Evolutionary conservation across 1,140 invertebrate species (phyloP).

Genomic region (Lerema accius): DNA sequence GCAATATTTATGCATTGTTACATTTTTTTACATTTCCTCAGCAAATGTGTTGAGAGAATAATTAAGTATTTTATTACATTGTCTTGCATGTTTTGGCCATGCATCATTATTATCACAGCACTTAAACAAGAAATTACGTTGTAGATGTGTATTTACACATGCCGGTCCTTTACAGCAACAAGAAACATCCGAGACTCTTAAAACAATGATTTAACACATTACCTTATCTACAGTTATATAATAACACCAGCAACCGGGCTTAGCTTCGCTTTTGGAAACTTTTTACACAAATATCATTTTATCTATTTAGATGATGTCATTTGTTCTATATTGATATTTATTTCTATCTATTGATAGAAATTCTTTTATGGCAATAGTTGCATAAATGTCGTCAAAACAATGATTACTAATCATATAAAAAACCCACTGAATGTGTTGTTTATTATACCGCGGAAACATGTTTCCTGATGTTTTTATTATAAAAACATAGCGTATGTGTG

Average conservation of each 20-base stretch:
- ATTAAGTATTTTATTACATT: slow-evolving; percentile 43
- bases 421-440: too few species aligned
- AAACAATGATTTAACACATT: slow-evolving; percentile 48
- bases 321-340: too few species aligned
- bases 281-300: too few species aligned
- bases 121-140: slow-evolving; percentile 62
- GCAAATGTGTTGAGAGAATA: slow-evolving; percentile 38
- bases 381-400: too few species aligned
- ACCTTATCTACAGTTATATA: slow-evolving; percentile 38
- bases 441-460: too few species aligned
- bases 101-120: slow-evolving; percentile 71
- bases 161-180: slow-evolving; percentile 47
- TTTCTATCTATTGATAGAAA: too few species aligned
- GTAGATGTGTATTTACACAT: slow-evolving; percentile 55
- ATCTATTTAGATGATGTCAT: too few species aligned
- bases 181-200: slow-evolving; percentile 50
- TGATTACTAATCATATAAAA: too few species aligned
- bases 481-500: too few species aligned
- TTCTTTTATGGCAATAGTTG: too few species aligned
- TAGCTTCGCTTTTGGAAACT: too few species aligned
- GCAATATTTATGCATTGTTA: slow-evolving; percentile 32
- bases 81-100: slow-evolving; percentile 48
- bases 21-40: slow-evolving; percentile 41
- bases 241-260: not conserved
- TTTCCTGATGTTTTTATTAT: too few species aligned